Conservation (phyloP, 2,113 vertebrate species). For the Bujurquina vittata region DNA sequence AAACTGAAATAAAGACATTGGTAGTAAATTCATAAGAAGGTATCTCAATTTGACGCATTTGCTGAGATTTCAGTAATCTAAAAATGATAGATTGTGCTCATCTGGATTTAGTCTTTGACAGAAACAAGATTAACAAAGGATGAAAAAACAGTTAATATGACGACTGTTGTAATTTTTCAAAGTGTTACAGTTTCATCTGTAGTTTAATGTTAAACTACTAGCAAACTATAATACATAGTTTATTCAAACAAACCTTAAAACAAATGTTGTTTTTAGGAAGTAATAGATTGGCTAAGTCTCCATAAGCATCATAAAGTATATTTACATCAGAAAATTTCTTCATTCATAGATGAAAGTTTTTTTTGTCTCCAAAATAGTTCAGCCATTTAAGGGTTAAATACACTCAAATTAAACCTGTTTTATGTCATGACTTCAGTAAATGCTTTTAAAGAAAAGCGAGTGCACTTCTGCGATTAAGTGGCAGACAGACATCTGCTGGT, state of each 20-base stretch:
- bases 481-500: constrained; percentile 12
- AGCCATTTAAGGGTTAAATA: not conserved
- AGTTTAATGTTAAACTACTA: not conserved
- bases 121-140: not conserved
- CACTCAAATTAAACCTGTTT: not conserved
- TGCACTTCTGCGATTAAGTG: not conserved
- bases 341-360: not conserved
- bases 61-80: too few relatives aligned
- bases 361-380: too few relatives aligned
- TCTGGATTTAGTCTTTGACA: too few relatives aligned
- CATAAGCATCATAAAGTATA: not conserved
- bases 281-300: not conserved
- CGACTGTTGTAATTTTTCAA: not conserved
- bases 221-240: not conserved
- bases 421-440: not conserved
- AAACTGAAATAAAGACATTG: too few relatives aligned
- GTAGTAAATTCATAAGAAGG: too few relatives aligned
- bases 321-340: not conserved
- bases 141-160: not conserved
- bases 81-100: too few relatives aligned
- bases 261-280: too few relatives aligned
- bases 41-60: too few relatives aligned
- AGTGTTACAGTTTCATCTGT: not conserved
- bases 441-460: not conserved
- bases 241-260: not conserved